These are phyloP conservation scores for Horisme vitalbata DNA, from an alignment of 2,888 invertebrate genomes.

Conservation along the genomic window DNA sequence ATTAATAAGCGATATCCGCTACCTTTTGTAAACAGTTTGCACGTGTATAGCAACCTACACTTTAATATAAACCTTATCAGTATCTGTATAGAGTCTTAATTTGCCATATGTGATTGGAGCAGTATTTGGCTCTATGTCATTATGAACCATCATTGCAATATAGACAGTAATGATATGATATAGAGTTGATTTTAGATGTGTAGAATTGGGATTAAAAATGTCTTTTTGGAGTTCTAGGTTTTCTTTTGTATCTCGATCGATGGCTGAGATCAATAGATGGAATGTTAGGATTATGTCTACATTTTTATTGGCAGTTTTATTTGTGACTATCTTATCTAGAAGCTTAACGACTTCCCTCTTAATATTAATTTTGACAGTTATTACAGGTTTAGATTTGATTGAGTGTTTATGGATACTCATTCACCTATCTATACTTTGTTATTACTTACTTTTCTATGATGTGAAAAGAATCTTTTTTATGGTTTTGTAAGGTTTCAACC, in stretches of 20 bases:
- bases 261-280: slow-evolving; percentile 64
- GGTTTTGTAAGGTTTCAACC: no score
- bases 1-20: slow-evolving; percentile 78
- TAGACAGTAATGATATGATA: background rate
- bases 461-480: no score
- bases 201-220: background rate
- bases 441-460: background rate
- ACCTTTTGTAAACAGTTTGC: slow-evolving; percentile 65
- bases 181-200: slow-evolving; percentile 4
- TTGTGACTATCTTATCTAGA: slow-evolving; percentile 18
- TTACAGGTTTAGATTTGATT: slow-evolving; percentile 15
- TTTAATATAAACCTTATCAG: slow-evolving; percentile 34
- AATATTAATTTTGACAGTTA: slow-evolving; percentile 17
- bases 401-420: slow-evolving; percentile 14
- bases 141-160: background rate
- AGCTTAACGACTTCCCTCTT: slow-evolving; percentile 29
- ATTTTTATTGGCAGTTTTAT: slow-evolving; percentile 30
- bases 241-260: slow-evolving; percentile 54
- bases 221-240: slow-evolving; percentile 22
- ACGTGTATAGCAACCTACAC: slow-evolving; percentile 49
- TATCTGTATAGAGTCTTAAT: slow-evolving; percentile 21
- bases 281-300: slow-evolving; percentile 53
- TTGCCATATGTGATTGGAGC: slow-evolving; percentile 7
- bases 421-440: no score
- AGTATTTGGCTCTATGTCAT: background rate